Conservation (phyloP, 2,113 vertebrate species). For the Anguilla rostrata region DNA sequence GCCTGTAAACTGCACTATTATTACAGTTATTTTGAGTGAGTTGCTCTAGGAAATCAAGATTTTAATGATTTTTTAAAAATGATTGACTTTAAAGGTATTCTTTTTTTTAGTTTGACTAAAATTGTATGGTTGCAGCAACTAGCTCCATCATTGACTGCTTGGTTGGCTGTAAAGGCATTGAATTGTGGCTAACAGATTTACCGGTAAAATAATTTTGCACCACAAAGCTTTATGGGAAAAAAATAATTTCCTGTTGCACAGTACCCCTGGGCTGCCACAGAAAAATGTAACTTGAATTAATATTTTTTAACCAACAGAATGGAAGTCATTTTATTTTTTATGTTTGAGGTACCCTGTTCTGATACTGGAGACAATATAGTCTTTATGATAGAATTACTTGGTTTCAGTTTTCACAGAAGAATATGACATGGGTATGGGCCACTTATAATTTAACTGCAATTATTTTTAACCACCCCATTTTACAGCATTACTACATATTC, state of each 20-base stretch:
- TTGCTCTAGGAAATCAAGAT: neutral
- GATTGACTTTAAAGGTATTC: conserved; percentile 10
- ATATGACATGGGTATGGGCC: neutral
- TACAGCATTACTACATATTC: conserved; percentile 12
- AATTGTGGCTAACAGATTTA: conserved; percentile 45
- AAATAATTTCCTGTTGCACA: conserved; percentile 54
- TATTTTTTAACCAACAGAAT: conserved; percentile 30
- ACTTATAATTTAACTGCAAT: neutral
- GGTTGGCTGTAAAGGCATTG: conserved; percentile 34
- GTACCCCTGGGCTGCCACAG: conserved; percentile 55
- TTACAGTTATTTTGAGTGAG: conserved; percentile 10
- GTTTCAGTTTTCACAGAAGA: neutral
- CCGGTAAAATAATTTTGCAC: conserved; percentile 54
- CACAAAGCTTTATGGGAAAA: conserved; percentile 75
- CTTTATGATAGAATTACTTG: neutral
- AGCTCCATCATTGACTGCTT: conserved; percentile 40
- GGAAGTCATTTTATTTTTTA: conserved; percentile 44
- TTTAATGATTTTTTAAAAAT: neutral
- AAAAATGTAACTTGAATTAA: neutral
- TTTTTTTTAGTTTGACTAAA: conserved; percentile 23
- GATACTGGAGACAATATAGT: neutral
- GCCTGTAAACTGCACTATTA: conserved; percentile 61
- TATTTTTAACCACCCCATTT: neutral
- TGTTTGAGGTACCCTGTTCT: neutral
- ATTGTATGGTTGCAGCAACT: conserved; percentile 48